A percentile compares a stretch with the other conserved stretches of the same genome.
Conservation (phyloP, 2,888 invertebrate genomes). For the Tenthredo amoena region DNA sequence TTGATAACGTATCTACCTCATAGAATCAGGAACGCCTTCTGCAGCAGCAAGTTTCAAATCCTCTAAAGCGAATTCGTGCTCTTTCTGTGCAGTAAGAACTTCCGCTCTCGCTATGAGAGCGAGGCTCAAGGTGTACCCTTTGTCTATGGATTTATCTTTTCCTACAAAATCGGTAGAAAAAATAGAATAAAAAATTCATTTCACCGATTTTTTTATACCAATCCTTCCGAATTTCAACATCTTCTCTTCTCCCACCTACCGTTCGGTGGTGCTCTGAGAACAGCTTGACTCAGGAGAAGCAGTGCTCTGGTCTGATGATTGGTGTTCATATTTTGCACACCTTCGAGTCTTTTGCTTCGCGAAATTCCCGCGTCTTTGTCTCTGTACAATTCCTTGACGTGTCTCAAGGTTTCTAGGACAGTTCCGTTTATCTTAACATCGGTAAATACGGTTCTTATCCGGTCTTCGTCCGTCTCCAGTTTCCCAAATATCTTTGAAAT, state of each 20-base stretch:
- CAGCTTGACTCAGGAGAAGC: slow-evolving; percentile 85
- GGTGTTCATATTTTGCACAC: slow-evolving; percentile 80
- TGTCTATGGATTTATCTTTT: slow-evolving; percentile 78
- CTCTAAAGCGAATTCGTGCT: slow-evolving; percentile 82
- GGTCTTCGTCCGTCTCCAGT: slow-evolving; percentile 81
- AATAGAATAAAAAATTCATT: neutral
- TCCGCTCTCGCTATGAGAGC: slow-evolving; percentile 85
- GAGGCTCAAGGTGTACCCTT: slow-evolving; percentile 83
- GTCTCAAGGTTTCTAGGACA: slow-evolving; percentile 82
- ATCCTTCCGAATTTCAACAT: neutral
- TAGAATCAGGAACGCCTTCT: slow-evolving; percentile 81
- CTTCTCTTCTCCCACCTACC: slow-evolving; percentile 75
- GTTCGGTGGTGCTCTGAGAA: slow-evolving; percentile 85
- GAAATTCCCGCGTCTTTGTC: slow-evolving; percentile 84
- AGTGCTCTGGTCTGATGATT: slow-evolving; percentile 82
- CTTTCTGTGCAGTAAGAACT: slow-evolving; percentile 81
- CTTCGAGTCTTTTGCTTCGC: slow-evolving; percentile 82
- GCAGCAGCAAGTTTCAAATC: slow-evolving; percentile 85
- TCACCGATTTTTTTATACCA: neutral
- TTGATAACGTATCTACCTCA: slow-evolving; percentile 61
- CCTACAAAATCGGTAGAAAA: slow-evolving; percentile 61
- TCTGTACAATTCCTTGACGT: slow-evolving; percentile 85
- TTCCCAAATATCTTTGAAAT: slow-evolving; percentile 82
- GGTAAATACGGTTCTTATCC: slow-evolving; percentile 80
- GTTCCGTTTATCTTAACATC: slow-evolving; percentile 79